Evolutionary conservation across 2,797 vertebrate species (phyloP).

Genomic region (Limosa lapponica): DNA sequence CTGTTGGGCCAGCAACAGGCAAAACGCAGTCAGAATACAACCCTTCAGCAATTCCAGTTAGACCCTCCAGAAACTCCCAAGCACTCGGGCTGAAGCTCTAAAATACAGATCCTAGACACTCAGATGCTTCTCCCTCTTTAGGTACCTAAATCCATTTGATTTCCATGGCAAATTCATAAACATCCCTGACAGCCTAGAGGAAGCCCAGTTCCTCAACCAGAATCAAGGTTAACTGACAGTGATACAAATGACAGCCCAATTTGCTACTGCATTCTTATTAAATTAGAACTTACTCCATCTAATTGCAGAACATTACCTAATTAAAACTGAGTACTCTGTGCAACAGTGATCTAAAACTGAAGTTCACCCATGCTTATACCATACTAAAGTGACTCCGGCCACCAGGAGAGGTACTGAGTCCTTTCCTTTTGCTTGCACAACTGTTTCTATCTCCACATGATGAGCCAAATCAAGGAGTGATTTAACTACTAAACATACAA

Average conservation of each 20-base stretch:
- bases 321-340: not conserved
- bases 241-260: not conserved
- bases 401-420: not conserved
- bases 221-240: constrained; percentile 4
- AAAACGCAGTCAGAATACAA: not conserved
- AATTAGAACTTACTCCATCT: not conserved
- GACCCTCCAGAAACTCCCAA: not conserved
- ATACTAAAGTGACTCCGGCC: not conserved
- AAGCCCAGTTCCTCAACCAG: not conserved
- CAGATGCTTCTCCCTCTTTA: not conserved
- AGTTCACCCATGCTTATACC: not conserved
- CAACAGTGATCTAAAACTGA: not conserved
- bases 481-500: not conserved
- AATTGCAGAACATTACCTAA: not conserved
- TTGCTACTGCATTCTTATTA: not conserved
- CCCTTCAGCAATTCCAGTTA: not conserved
- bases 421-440: not conserved
- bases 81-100: not conserved
- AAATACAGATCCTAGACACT: not conserved
- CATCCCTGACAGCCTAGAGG: not conserved
- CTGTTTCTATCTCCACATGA: not conserved
- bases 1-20: not conserved
- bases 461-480: not conserved
- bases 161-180: not conserved
- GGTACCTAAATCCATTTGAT: not conserved